Evolutionary conservation across 2,888 invertebrate genomes (phyloP), one percentile per base, ranked within the genome.

Genomic region (Thysanoteuthis rhombus): DNA sequence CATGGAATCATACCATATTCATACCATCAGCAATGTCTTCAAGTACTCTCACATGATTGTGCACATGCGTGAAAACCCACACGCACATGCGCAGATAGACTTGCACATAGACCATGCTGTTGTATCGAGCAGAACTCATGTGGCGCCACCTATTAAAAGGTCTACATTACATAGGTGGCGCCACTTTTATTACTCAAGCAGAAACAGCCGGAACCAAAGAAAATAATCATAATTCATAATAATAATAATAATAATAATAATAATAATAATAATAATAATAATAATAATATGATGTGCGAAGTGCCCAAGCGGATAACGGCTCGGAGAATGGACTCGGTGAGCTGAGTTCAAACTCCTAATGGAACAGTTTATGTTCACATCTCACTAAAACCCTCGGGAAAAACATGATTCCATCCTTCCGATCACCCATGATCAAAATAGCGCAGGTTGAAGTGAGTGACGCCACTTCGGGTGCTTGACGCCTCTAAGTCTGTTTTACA

Each of bases 91-190:
- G 28, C 52, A n/a, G n/a, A n/a, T 4, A 10, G n/a, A n/a, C n/a
- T 12, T 75, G n/a, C 75, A n/a, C n/a, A 36, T 12, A 36, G 36
- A 16, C 75, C 4, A 3, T 75, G n/a, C n/a, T 75, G 75, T 36
- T 16, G n/a, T 75, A 75, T 75, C 19, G n/a, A 75, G n/a, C 75
- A 75, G 75, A 75, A 36, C 75, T n/a, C n/a, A 36, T 16, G n/a
- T 75, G 75, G 75, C 75, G 75, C 75, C 75, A 75, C 75, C 75
- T 75, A 75, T 75, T n/a, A 75, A 75, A 75, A 75, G n/a, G 75
- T 75, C 75, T 75, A 75, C 75, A 75, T 75, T 75, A 36, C n/a
- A 75, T 75, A 75, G 75, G 75, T 16, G 75, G 75, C 75, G 75
- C 75, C 75, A 75, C 75, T n/a, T n/a, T 10, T 75, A 36, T n/a